These are phyloP conservation scores for Micrasema minimum DNA, from an alignment of 1,140 invertebrate genomes.

Conservation along the genomic window DNA sequence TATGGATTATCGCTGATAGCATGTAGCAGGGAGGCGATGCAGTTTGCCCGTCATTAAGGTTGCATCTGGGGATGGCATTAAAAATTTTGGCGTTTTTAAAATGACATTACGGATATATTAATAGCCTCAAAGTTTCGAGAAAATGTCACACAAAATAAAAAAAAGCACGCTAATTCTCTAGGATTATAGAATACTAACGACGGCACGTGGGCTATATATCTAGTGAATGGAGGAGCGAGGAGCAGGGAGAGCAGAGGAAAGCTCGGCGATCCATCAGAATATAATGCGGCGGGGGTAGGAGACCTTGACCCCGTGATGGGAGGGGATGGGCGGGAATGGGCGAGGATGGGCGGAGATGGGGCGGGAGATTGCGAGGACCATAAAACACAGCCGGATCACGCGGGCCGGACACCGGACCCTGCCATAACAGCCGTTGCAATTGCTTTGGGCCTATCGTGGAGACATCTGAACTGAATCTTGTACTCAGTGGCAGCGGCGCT, in stretches of 20 bases:
- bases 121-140: too few relatives aligned
- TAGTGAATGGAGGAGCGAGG: slow-evolving; percentile 25
- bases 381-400: slow-evolving; percentile 48
- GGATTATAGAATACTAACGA: slow-evolving; percentile 22
- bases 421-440: slow-evolving; percentile 25
- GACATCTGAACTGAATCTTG: slow-evolving; percentile 18
- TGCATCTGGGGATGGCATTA: too few relatives aligned
- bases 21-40: too few relatives aligned
- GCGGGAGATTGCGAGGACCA: slow-evolving; percentile 32
- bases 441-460: slow-evolving; percentile 18
- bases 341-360: slow-evolving; percentile 9
- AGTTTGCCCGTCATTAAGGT: too few relatives aligned
- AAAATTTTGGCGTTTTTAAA: too few relatives aligned
- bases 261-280: slow-evolving; percentile 41
- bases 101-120: too few relatives aligned
- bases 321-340: slow-evolving; percentile 9
- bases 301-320: slow-evolving; percentile 45
- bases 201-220: slow-evolving; percentile 15
- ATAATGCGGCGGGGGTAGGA: slow-evolving; percentile 28
- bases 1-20: too few relatives aligned
- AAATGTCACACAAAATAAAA: too few relatives aligned
- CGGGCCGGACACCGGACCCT: slow-evolving; percentile 5
- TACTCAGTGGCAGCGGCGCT: too few relatives aligned
- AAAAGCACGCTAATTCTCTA: too few relatives aligned
- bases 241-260: too few relatives aligned